Evolutionary conservation across 2,797 vertebrate genomes (phyloP).

Genomic region (Protonibea diacanthus): DNA sequence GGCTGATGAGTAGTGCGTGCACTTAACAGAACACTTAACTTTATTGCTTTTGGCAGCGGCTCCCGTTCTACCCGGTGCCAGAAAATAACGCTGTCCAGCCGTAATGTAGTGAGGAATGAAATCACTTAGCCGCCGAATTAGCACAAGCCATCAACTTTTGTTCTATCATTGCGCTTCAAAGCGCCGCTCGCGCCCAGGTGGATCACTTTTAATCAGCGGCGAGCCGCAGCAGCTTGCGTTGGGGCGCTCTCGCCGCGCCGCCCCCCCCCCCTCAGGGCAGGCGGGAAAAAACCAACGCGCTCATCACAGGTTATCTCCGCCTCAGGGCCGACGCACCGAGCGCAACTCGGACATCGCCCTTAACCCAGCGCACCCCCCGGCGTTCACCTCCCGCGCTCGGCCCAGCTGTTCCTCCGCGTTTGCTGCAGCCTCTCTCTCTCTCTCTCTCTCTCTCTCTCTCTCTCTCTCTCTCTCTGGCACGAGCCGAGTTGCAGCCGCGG

Average conservation of each 20-base stretch:
- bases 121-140: conserved; percentile 75
- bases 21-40: conserved; percentile 77
- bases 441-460: neutral
- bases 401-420: conserved; percentile 58
- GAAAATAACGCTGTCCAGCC: conserved; percentile 71
- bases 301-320: conserved; percentile 53
- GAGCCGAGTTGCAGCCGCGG: neutral
- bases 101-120: conserved; percentile 69
- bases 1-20: conserved; percentile 52
- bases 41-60: conserved; percentile 75
- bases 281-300: conserved; percentile 15
- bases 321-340: conserved; percentile 59
- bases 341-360: conserved; percentile 57
- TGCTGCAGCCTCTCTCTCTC: conserved; percentile 7
- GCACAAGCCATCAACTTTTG: conserved; percentile 69
- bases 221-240: conserved; percentile 73
- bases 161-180: conserved; percentile 79
- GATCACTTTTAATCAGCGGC: conserved; percentile 75
- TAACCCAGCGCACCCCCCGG: conserved; percentile 5
- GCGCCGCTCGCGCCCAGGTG: conserved; percentile 71
- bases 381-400: conserved; percentile 18
- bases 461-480: neutral
- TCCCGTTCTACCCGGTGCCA: conserved; percentile 57
- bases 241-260: conserved; percentile 30
- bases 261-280: conserved; percentile 73